Conservation (phyloP, 2,113 vertebrate species). For the Labeo catla region DNA sequence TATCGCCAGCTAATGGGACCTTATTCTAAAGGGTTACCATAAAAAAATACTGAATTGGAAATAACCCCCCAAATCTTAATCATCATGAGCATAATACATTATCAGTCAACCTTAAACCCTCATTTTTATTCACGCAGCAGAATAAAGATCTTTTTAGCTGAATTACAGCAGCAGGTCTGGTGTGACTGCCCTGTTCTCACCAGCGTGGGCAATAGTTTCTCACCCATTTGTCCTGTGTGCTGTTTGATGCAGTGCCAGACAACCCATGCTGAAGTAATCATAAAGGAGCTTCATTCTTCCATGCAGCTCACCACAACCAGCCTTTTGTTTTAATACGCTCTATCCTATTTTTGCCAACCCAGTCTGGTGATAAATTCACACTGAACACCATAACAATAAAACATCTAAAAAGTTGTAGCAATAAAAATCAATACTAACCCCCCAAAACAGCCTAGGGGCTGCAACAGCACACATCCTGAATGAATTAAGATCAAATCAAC, state of each 20-base stretch:
- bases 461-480: background rate
- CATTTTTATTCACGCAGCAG: background rate
- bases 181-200: conserved; percentile 32
- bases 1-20: too few relatives aligned
- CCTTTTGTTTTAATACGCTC: conserved; percentile 21
- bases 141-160: conserved; percentile 27
- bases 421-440: background rate
- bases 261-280: conserved; percentile 71
- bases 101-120: background rate
- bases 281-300: conserved; percentile 53
- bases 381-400: background rate
- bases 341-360: background rate
- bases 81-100: background rate
- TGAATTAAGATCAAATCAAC: conserved; percentile 14
- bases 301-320: conserved; percentile 49
- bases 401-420: background rate
- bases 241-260: conserved; percentile 72
- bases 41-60: background rate
- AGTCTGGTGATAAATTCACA: background rate
- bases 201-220: conserved; percentile 36
- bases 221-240: conserved; percentile 59
- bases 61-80: background rate
- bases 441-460: background rate
- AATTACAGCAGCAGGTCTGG: conserved; percentile 9
- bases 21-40: too few relatives aligned